phyloP scores from a whole-genome alignment of 2,797 vertebrate species.

The Urophycis tenuis region DNA sequence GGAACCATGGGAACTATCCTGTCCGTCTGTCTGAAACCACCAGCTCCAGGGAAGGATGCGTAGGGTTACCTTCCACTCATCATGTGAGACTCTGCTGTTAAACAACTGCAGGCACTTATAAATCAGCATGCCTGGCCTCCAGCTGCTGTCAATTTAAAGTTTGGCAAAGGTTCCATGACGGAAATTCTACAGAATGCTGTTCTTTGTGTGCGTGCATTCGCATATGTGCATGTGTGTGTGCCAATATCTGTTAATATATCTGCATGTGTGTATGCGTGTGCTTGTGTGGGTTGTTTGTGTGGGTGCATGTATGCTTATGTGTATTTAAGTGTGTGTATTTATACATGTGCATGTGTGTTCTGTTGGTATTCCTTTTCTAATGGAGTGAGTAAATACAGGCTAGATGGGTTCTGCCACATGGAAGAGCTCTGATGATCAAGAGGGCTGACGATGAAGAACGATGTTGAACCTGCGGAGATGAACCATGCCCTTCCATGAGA shows the following conservation, averaged over 20 bases:
- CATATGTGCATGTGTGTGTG: not conserved
- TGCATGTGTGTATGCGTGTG: not conserved
- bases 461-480: slow-evolving; percentile 28
- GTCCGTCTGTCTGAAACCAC: not conserved
- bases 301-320: not conserved
- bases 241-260: not conserved
- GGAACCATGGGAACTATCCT: not conserved
- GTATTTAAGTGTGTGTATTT: not conserved
- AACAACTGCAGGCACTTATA: not conserved
- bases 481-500: slow-evolving; percentile 10
- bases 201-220: not conserved
- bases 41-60: not conserved
- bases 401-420: slow-evolving; percentile 45
- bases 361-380: slow-evolving; percentile 56
- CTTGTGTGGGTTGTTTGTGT: too few species aligned
- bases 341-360: not conserved
- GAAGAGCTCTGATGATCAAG: slow-evolving; percentile 46
- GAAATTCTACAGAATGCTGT: not conserved
- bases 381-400: slow-evolving; percentile 51
- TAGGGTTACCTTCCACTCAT: not conserved
- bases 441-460: slow-evolving; percentile 18
- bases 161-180: not conserved
- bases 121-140: not conserved
- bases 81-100: not conserved
- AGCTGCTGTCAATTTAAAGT: not conserved